A percentile compares a stretch with the other conserved stretches of the same genome.
Evolutionary conservation across 2,888 invertebrate genomes (phyloP).

Genomic region (Neria commutata): DNA sequence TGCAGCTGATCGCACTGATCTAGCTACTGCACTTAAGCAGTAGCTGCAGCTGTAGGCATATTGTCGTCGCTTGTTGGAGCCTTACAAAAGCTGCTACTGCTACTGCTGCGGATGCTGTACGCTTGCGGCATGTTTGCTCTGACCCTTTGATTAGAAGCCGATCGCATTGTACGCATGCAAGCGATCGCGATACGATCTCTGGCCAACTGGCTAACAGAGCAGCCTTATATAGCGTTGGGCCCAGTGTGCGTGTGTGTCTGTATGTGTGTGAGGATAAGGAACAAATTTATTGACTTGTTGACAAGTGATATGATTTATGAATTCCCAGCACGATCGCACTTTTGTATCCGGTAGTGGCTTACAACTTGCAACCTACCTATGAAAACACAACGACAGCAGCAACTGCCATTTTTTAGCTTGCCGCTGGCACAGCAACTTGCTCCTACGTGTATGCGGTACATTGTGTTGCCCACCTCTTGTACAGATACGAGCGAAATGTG

Average conservation of each 20-base stretch:
- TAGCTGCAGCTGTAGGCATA: too few relatives aligned
- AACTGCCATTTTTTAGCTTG: too few relatives aligned
- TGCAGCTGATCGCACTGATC: too few relatives aligned
- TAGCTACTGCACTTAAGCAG: too few relatives aligned
- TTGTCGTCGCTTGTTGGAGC: too few relatives aligned
- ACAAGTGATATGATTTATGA: conserved; percentile 60
- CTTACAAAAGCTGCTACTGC: too few relatives aligned
- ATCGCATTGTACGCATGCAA: conserved; percentile 20
- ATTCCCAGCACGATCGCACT: conserved; percentile 52
- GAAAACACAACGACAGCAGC: neutral
- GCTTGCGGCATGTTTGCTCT: neutral
- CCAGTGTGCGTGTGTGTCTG: neutral
- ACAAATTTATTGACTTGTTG: conserved; percentile 52
- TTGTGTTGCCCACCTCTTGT: too few relatives aligned
- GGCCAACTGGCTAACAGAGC: too few relatives aligned
- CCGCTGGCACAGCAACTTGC: too few relatives aligned
- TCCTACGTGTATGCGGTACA: too few relatives aligned
- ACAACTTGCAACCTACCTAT: too few relatives aligned
- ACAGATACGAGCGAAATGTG: conserved; percentile 26
- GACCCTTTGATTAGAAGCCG: conserved; percentile 32
- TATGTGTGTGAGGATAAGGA: conserved; percentile 42
- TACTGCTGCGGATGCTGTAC: conserved; percentile 16
- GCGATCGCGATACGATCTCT: conserved; percentile 31
- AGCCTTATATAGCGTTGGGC: too few relatives aligned
- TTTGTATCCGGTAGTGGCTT: neutral